Evolutionary conservation across 2,797 vertebrate genomes (phyloP), one percentile per base, ranked within the genome.

Genomic region (Onychomys torridus): DNA sequence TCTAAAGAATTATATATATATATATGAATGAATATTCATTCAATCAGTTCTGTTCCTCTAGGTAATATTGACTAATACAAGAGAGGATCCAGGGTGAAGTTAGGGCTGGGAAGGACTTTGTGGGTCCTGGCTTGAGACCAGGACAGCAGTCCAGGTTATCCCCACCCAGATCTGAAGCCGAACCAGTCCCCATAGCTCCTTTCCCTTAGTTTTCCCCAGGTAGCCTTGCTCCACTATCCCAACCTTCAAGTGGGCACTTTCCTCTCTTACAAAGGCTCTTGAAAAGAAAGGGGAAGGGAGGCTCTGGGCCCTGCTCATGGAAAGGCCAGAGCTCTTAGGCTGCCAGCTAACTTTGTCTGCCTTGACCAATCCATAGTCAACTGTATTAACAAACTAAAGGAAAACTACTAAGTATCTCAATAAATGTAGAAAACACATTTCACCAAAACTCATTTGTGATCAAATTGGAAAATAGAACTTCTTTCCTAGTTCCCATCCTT

Each of bases 41-140:
- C 34, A 7, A 37, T 37, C 43, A 77, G 29, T 78, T 78, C 32
- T 21, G 32, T n/a, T n/a, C 49, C 29, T 55, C 49, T 55, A 55
- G 32, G n/a, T 32, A 79, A 5, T 6, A 27, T 13, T 29, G 21
- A 76, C 40, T 43, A 46, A 77, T 46, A 29, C 13, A 29, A 27
- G 40, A 46, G 27, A 77, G 25, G 13, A 49, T 43, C 57, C 57
- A 7, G 21, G 40, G 55, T 13, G 17, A 34, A 29, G 25, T 16
- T 2, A 10, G 14, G 59, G 7, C 17, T 32, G n/a, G 17, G 29
- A 4, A 32, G 27, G n/a, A 9, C 2, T 0, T 0, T 10, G 25
- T 16, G 13, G 40, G 34, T 2, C 32, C 40, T 32, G 65, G 19
- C 81, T 73, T 65, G 76, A 10, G 52, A 52, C 1, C 4, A 23